Evolutionary conservation across 2,888 invertebrate genomes (phyloP), one percentile per base, ranked within the genome.

Genomic region (Lordiphosa fenestrarum): DNA sequence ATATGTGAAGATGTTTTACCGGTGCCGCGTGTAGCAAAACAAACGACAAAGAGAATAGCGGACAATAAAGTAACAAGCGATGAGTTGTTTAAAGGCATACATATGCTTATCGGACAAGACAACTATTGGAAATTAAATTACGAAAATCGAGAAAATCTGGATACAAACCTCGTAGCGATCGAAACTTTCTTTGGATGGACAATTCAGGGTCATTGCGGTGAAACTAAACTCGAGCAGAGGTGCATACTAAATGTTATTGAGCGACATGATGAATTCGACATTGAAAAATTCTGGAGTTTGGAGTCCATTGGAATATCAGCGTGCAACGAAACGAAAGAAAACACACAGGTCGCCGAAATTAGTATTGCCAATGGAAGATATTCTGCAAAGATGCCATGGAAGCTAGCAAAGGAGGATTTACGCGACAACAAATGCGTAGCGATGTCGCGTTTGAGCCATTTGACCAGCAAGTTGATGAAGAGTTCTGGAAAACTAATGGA

Each of bases 61-160:
- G 38, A 38, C 38, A 7, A 38, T 15, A 38, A 15, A 38, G 15
- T 13, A 9, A 15, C 38, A 13, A 7, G 38, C 9, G 15, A 38
- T 7, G 13, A 38, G 2, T 13, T 38, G 7, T 38, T 38, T 13
- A 13, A 13, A 37, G 37, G 37, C 12, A 37, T 37, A 3, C 12
- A 38, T 9, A 38, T 38, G 38, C 38, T 38, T 7, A 38, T 38
- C 38, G 15, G 38, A 9, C 9, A 2, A 38, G 15, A 38, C 15
- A 38, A 38, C 15, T 38, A 38, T 38, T 38, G 15, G 38, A 38
- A 13, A 38, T 38, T 15, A 9, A 38, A 38, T 15, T 15, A 15
- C 38, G 38, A 38, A 3, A 7, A 10, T 9, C 13, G 38, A 38
- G 13, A 13, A 15, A 15, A 15, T 15, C 2, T 15, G 13, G 15